phyloP scores from a whole-genome alignment of 2,888 invertebrate genomes.

The Heliconius erato region DNA sequence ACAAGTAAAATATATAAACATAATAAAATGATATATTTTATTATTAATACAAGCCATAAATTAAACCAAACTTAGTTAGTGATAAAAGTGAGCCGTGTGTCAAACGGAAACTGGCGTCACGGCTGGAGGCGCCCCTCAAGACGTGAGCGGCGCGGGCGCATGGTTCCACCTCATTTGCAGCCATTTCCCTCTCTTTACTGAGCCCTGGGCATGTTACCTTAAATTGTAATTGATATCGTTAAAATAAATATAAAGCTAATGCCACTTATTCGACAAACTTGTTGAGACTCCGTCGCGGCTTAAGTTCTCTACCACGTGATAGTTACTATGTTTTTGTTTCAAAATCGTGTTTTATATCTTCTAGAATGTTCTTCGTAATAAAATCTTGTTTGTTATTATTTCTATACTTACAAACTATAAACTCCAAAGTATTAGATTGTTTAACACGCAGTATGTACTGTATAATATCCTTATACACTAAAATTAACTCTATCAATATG shows the following conservation, averaged over 20 bases:
- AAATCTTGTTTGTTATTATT: background rate
- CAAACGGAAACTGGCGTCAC: slow-evolving; percentile 74
- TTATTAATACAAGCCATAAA: background rate
- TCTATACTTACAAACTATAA: background rate
- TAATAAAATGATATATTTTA: slow-evolving; percentile 7
- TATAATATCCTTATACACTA: background rate
- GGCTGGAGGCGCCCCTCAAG: slow-evolving; percentile 79
- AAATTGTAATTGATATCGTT: slow-evolving; percentile 47
- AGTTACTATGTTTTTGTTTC: slow-evolving; percentile 17
- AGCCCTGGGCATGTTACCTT: slow-evolving; percentile 44
- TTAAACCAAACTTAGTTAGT: too few species aligned
- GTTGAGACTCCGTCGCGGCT: slow-evolving; percentile 16
- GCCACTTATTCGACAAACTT: slow-evolving; percentile 18
- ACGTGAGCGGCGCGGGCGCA: slow-evolving; percentile 60
- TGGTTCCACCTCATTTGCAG: slow-evolving; percentile 74
- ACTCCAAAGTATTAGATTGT: background rate
- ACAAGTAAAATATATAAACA: background rate
- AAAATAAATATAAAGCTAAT: background rate
- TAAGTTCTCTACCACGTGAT: slow-evolving; percentile 9
- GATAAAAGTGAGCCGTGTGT: slow-evolving; percentile 52
- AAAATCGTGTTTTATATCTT: background rate
- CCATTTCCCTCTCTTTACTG: slow-evolving; percentile 61
- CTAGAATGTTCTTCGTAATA: slow-evolving; percentile 4
- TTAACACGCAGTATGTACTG: background rate
- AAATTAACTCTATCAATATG: background rate